Conservation (phyloP, 1,140 invertebrate genomes). For the Archivesica marissinica region DNA sequence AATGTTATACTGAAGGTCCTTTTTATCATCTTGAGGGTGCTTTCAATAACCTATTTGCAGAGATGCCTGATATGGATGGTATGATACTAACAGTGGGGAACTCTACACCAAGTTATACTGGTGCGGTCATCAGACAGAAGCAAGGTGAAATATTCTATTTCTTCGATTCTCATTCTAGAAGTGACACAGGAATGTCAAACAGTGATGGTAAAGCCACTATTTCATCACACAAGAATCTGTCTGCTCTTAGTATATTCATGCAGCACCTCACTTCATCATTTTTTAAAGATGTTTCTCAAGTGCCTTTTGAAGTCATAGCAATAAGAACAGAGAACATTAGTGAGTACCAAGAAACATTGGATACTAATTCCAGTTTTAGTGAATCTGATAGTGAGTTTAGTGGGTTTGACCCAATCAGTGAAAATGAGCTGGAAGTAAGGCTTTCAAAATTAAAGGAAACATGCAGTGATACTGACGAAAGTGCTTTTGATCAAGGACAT, state of each 20-base stretch:
- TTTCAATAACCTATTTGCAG: neutral
- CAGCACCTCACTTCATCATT: neutral
- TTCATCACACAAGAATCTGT: neutral
- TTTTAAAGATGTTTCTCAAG: neutral
- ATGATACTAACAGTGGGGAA: neutral
- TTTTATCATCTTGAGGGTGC: neutral
- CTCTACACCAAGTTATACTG: neutral
- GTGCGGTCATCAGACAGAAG: neutral
- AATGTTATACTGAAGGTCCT: neutral
- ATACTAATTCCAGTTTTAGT: no score
- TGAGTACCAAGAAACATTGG: no score
- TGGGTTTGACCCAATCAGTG: neutral
- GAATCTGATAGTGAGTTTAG: neutral
- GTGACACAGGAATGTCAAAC: neutral
- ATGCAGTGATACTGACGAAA: no score
- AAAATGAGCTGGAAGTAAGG: neutral
- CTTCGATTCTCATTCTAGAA: neutral
- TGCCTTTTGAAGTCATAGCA: neutral
- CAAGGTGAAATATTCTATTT: neutral
- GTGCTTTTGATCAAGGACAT: no score
- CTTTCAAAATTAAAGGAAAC: neutral
- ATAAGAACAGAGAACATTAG: no score
- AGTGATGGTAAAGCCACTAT: neutral
- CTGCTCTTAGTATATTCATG: neutral
- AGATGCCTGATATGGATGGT: neutral